phyloP scores from a whole-genome alignment of 2,113 vertebrate species.

The Gymnobelideus leadbeateri region DNA sequence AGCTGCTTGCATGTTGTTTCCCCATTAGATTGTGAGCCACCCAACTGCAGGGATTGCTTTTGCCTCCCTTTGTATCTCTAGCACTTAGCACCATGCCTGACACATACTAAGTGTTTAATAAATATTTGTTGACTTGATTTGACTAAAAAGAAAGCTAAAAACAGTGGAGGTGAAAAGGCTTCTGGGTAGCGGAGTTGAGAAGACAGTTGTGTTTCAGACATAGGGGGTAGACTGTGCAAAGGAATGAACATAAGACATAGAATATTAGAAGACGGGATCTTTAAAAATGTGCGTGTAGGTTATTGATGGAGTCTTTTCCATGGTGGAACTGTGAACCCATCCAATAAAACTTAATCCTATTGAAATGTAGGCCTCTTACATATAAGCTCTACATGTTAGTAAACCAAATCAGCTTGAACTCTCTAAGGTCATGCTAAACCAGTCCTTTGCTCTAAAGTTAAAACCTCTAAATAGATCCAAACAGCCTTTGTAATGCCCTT shows the following conservation, averaged over 20 bases:
- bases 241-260: not conserved
- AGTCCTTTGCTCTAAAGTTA: conserved; percentile 83
- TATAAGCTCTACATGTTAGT: conserved; percentile 78
- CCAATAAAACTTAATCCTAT: conserved; percentile 74
- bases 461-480: conserved; percentile 81
- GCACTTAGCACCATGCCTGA: no score
- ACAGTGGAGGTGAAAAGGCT: not conserved
- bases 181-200: not conserved
- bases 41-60: not conserved
- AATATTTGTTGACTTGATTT: not conserved
- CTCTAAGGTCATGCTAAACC: conserved; percentile 80
- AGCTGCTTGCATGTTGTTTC: not conserved
- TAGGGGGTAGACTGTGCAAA: not conserved
- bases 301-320: conserved; percentile 46
- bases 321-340: conserved; percentile 32
- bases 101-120: not conserved
- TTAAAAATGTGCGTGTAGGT: not conserved
- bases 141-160: not conserved
- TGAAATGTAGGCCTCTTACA: conserved; percentile 80
- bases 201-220: not conserved
- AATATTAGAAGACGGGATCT: not conserved
- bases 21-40: not conserved
- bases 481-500: conserved; percentile 79
- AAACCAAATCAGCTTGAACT: conserved; percentile 82
- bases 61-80: not conserved